Conservation (phyloP, 2,888 invertebrate species). For the Cataglyphis albicans region DNA sequence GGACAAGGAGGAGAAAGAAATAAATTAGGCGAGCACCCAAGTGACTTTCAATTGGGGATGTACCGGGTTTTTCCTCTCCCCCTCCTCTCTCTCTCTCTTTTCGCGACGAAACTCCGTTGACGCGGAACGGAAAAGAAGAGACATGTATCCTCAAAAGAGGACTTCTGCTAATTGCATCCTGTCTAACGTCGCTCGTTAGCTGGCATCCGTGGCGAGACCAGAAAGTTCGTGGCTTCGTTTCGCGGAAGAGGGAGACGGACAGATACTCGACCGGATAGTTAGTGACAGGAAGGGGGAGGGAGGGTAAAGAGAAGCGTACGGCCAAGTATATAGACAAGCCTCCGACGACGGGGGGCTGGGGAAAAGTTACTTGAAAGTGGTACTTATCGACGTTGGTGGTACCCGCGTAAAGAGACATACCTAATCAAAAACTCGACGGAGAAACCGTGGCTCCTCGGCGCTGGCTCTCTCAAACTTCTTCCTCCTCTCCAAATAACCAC, state of each 20-base stretch:
- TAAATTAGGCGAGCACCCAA: slow-evolving; percentile 74
- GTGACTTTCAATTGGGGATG: slow-evolving; percentile 77
- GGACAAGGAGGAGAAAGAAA: slow-evolving; percentile 69
- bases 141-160: slow-evolving; percentile 73
- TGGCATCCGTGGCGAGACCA: slow-evolving; percentile 59
- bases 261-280: slow-evolving; percentile 37
- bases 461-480: slow-evolving; percentile 33
- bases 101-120: slow-evolving; percentile 55
- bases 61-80: slow-evolving; percentile 65
- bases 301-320: slow-evolving; percentile 27
- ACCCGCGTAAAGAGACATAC: slow-evolving; percentile 56
- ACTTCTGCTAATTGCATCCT: slow-evolving; percentile 79
- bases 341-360: slow-evolving; percentile 32
- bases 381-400: slow-evolving; percentile 70
- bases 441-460: slow-evolving; percentile 40
- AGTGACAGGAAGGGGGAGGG: not conserved
- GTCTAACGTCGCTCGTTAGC: slow-evolving; percentile 78
- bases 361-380: slow-evolving; percentile 72
- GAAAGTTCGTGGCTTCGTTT: slow-evolving; percentile 68
- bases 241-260: slow-evolving; percentile 29
- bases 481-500: slow-evolving; percentile 56
- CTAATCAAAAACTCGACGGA: slow-evolving; percentile 64
- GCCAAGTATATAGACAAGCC: slow-evolving; percentile 41
- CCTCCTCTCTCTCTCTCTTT: slow-evolving; percentile 30
- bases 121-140: slow-evolving; percentile 63